phyloP scores from a whole-genome alignment of 2,797 vertebrate genomes.

The Arnoldichthys spilopterus region DNA sequence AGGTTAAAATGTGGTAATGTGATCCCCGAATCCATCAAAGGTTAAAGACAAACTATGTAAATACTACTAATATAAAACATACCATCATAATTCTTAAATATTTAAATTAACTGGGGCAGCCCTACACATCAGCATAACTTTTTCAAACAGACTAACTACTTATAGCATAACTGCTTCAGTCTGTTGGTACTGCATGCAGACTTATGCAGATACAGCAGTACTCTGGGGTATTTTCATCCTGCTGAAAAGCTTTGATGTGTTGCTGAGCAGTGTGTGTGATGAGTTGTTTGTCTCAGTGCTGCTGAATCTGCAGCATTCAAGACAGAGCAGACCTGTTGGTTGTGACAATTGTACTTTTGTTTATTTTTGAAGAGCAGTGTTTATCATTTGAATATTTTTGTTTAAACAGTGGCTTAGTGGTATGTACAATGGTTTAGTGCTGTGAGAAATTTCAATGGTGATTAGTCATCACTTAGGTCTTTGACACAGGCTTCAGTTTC shows the following conservation, averaged over 20 bases:
- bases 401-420: background rate
- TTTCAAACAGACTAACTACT: background rate
- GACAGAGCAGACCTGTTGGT: background rate
- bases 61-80: too few relatives aligned
- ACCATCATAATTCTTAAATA: too few relatives aligned
- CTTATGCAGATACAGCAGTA: background rate
- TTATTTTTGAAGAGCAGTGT: background rate
- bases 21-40: too few relatives aligned
- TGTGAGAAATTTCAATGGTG: background rate
- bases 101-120: too few relatives aligned
- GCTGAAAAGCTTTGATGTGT: background rate
- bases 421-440: background rate
- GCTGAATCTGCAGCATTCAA: background rate
- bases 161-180: background rate
- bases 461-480: background rate
- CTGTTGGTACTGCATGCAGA: background rate
- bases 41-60: too few relatives aligned
- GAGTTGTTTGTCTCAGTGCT: constrained; percentile 5
- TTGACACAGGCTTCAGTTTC: background rate
- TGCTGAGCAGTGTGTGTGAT: background rate
- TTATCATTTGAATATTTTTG: background rate
- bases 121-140: background rate
- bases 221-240: background rate
- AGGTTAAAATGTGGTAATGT: too few relatives aligned
- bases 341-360: background rate